Conservation (phyloP, 2,888 invertebrate genomes). For the Drosophila imparisetae region DNA sequence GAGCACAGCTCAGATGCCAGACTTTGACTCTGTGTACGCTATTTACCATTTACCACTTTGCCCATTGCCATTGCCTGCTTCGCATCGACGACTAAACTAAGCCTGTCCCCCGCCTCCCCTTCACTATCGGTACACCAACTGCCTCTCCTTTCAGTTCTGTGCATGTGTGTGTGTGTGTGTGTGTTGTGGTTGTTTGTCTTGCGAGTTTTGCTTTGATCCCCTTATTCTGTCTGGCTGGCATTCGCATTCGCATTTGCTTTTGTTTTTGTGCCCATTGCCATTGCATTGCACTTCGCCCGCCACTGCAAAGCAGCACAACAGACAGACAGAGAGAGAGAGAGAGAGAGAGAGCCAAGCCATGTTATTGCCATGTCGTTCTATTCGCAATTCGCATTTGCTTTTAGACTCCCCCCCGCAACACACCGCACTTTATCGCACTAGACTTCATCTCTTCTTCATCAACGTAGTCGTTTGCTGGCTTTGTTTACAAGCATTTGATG, state of each 20-base stretch:
- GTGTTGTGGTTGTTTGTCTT: conserved; percentile 57
- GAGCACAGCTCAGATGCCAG: conserved; percentile 67
- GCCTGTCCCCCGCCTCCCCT: neutral
- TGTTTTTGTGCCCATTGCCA: conserved; percentile 76
- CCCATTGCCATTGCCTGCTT: conserved; percentile 33
- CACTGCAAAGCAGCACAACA: conserved; percentile 34
- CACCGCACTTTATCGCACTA: neutral
- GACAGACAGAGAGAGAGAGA: conserved; percentile 3
- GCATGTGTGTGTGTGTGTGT: neutral
- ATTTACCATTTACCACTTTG: conserved; percentile 53
- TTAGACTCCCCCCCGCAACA: neutral
- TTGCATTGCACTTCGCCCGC: conserved; percentile 77
- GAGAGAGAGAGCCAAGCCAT: conserved; percentile 17
- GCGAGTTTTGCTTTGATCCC: conserved; percentile 75
- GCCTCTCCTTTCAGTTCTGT: conserved; percentile 39
- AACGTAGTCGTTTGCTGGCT: conserved; percentile 72
- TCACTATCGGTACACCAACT: conserved; percentile 16
- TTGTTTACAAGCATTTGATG: conserved; percentile 79
- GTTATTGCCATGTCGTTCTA: conserved; percentile 45
- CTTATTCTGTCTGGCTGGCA: conserved; percentile 71
- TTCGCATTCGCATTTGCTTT: conserved; percentile 47
- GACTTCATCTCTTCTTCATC: conserved; percentile 32
- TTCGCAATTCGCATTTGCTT: conserved; percentile 18
- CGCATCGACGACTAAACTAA: conserved; percentile 44
- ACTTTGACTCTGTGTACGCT: conserved; percentile 29